Base-by-base conservation (phyloP, 2,113 vertebrate genomes). In the Castor canadensis region DNA sequence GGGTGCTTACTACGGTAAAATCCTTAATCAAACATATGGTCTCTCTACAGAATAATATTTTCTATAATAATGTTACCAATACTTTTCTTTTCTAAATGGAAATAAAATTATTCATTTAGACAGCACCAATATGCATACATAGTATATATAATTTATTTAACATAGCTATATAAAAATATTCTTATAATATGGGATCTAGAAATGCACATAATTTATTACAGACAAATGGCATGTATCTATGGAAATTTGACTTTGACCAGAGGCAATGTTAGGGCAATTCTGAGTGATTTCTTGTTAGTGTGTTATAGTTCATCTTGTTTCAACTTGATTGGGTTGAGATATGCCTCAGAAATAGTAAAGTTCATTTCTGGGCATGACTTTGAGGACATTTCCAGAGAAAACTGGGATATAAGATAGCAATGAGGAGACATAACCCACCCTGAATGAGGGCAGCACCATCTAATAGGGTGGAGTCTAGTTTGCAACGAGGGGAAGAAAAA, bases 1-100 rank as follows among this genome's bases (percentile, higher is more conserved):
- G 32, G 52, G 19, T 84, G 19, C 71, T 90, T 92, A 92, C 81
- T 81, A 87, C 43, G 60, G 72, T 60, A 89, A 94, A 95, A 95
- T 73, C 52, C 43, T 89, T 85, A 93, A 30, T 95, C 76, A 95
- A 94, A 64, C 72, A 67, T 71, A 93, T 76, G 66, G 47, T 66
- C n/a, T 94, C 26, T 87, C 76, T 35, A 93, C 20, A 58, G 60
- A 47, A 56, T n/a, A 95, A 24, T 56, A 67, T 72, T 95, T 94
- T 94, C 64, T 75, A 11, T 83, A 80, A 52, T 71, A 94, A 62
- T 16, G 11, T 71, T 20, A 20, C 47, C 47, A 84, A 35, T 67
- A 35, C 81, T 60, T 60, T 92, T 89, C 62, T 89, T 49, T 67
- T 87, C 71, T 35, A 84, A 16, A 94, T 6, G 77, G 43, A 95